Conservation (phyloP, 2,113 vertebrate genomes). For the Ciconia boyciana region DNA sequence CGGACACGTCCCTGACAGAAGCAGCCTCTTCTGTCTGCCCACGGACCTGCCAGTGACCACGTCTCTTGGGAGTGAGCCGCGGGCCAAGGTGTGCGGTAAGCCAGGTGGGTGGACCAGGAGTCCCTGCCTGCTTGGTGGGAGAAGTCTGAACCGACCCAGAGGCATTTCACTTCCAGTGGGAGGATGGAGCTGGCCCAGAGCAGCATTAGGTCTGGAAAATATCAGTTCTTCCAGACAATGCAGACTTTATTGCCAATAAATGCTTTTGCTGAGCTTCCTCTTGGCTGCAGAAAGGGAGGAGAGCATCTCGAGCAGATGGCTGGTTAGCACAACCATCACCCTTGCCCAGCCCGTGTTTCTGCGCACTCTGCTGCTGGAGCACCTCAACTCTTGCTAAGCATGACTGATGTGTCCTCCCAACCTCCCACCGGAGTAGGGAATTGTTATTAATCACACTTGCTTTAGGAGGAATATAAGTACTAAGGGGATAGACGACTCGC, state of each 20-base stretch:
- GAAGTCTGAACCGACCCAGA: not conserved
- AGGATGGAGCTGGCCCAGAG: not conserved
- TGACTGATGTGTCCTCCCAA: not conserved
- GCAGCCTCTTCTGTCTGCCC: not conserved
- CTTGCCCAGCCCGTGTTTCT: not conserved
- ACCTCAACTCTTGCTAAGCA: not conserved
- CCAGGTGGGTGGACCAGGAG: not conserved
- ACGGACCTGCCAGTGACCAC: not conserved
- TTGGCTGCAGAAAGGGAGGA: not conserved
- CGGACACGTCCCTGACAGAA: not conserved
- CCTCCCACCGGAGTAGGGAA: not conserved
- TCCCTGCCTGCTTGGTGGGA: not conserved
- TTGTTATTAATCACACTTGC: not conserved
- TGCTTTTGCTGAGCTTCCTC: not conserved
- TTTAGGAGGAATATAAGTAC: not conserved
- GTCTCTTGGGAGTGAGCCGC: accelerated
- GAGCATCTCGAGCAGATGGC: not conserved
- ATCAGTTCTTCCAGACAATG: not conserved
- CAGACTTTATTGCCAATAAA: not conserved
- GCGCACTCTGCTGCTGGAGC: not conserved
- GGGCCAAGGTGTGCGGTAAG: not conserved
- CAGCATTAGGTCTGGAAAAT: not conserved
- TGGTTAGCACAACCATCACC: not conserved
- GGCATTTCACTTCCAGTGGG: not conserved
- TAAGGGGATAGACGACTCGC: not conserved